Base-by-base conservation (phyloP, 2,797 vertebrate species). In the Rachycentron canadum region DNA sequence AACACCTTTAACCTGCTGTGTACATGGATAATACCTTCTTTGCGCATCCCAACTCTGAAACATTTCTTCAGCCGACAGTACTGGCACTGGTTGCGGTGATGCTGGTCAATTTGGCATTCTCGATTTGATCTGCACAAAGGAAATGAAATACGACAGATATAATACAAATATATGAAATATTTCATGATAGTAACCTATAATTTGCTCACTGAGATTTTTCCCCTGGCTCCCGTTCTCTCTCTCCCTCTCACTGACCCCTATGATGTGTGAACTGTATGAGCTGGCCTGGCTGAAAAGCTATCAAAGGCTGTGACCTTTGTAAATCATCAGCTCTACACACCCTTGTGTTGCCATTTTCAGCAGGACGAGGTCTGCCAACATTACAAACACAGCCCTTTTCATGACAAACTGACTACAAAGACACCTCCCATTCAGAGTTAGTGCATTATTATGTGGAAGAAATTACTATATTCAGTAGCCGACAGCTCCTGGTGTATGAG, bases 41-140 rank as follows among this genome's bases (percentile, higher is more conserved):
- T 98, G 81, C 97, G 95, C 97, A 99, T 99, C 65, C 98, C 98
- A 34, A 99, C 98, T 0, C 97, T 95, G 93, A 99, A 98, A 64
- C 98, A 99, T 91, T 99, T 99, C 94, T 99, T 98, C 66, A 98
- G 95, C 16, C 97, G 96, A 70, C 98, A 99, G 93, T 97, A 99
- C 66, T 99, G 97, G 93, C 98, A 99, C 94, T 99, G 98, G 93
- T 99, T 99, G 43, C 98, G 96, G 88, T 99, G 98, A 80, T 98
- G 97, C 90, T 99, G 97, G 92, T 99, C 98, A 2, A 99, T 99
- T 91, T 99, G 97, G 86, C 98, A 99, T 93, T 99, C 98, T 8
- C 97, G 94, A 88, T 98, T 99, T 60, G 98, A 98, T 92, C 98
- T 99, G 93, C 30, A 66, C 36, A 66, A 30, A 13, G 23, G 26